Evolutionary conservation across 2,797 vertebrate species (phyloP), one percentile per base, ranked within the genome.

Genomic region (Enteromius radiatus): DNA sequence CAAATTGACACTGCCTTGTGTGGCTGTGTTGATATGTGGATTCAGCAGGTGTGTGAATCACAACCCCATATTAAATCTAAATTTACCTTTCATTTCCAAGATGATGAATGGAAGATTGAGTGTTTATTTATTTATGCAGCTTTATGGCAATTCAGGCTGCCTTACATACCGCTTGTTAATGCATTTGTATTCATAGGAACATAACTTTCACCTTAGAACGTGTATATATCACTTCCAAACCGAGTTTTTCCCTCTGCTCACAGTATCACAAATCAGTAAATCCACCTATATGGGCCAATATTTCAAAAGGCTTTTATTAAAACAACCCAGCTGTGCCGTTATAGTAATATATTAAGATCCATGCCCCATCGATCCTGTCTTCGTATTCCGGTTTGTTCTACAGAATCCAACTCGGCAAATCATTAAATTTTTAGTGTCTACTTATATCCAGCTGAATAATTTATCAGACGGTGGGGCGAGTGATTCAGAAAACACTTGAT

Each of bases 371-470:
- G 88, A 91, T 91, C 85, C 81, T 63, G 52, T 82, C 89, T 52
- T 78, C 88, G 80, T 78, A 88, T 89, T 88, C 71, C 83, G 91
- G 88, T 93, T 94, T 93, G 91, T 91, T 91, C 87, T 86, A 91
- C 89, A 91, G 90, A 89, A 89, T 92, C 88, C 89, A 90, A 91
- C 88, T 93, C 86, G 78, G 87, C 41, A 79, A 93, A 89, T 88
- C 87, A 52, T 92, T 94, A 91, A 91, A 94, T 93, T 92, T 94
- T 94, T 93, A 93, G 93, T 93, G 92, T 90, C 88, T 90, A 91
- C 92, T 94, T 93, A 93, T 92, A 92, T 93, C 91, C 87, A 92
- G 63, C 82, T 94, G 91, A 94, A 94, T 95, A 94, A 95, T 95
- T 94, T 92, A 94, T 89, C 89, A 91, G 89, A 84, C 84, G 88